Evolutionary conservation across 2,888 invertebrate genomes (phyloP).

Genomic region (Lasioglossum morio): DNA sequence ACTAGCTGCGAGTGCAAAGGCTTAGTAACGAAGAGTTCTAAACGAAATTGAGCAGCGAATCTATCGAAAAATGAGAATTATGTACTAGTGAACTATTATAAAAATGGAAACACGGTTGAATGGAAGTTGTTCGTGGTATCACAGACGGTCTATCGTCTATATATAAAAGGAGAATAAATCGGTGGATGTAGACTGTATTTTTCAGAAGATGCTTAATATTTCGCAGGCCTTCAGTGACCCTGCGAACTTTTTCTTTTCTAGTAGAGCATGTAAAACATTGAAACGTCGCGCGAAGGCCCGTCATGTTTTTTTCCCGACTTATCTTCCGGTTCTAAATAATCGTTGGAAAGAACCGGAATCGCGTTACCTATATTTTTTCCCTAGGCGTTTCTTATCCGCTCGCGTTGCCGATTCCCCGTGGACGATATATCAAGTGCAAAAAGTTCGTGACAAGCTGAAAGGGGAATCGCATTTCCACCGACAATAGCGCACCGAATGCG

Average conservation of each 20-base stretch:
- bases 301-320: constrained; percentile 7
- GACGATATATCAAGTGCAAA: constrained; percentile 56
- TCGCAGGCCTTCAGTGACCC: background rate
- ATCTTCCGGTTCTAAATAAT: constrained; percentile 24
- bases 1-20: no score
- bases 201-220: background rate
- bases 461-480: constrained; percentile 61
- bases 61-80: no score
- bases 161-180: background rate
- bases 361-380: constrained; percentile 47
- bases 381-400: constrained; percentile 28
- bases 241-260: background rate
- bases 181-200: background rate
- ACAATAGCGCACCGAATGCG: constrained; percentile 54
- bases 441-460: constrained; percentile 60
- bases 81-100: no score
- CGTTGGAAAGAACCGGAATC: constrained; percentile 37
- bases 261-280: background rate
- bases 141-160: no score
- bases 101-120: no score
- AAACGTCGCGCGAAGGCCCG: background rate
- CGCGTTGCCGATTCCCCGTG: constrained; percentile 15
- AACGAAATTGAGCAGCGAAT: no score
- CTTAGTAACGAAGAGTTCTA: no score
- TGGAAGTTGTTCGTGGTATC: no score